phyloP scores from a whole-genome alignment of 2,888 invertebrate species.

The Elegia similella region DNA sequence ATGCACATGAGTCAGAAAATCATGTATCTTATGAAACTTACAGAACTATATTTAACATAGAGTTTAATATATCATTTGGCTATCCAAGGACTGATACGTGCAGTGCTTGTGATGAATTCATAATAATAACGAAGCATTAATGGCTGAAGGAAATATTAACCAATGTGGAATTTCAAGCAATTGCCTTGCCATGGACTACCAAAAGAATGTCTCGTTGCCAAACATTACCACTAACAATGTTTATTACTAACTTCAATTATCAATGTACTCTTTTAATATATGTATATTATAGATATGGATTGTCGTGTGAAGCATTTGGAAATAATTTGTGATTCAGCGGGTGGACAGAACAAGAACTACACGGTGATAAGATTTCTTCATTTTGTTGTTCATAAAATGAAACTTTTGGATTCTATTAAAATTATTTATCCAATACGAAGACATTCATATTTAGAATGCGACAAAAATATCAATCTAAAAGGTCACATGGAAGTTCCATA shows the following conservation, averaged over 20 bases:
- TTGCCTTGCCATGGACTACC: conserved; percentile 24
- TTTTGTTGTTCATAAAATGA: conserved; percentile 25
- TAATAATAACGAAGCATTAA: conserved; percentile 9
- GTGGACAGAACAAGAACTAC: conserved; percentile 35
- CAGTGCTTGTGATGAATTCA: conserved; percentile 26
- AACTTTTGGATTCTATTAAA: conserved; percentile 27
- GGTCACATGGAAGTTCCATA: conserved; percentile 25
- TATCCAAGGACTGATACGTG: too few species aligned
- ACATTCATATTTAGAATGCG: conserved; percentile 33
- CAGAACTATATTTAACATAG: too few species aligned
- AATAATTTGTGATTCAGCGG: conserved; percentile 14
- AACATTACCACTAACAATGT: conserved; percentile 36
- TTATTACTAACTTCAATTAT: conserved; percentile 29
- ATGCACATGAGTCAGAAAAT: conserved; percentile 18
- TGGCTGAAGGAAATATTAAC: conserved; percentile 14
- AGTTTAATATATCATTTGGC: conserved; percentile 25
- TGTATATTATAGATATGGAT: conserved; percentile 31
- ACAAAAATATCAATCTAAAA: conserved; percentile 31
- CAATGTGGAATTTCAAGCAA: conserved; percentile 24
- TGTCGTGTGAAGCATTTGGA: conserved; percentile 14
- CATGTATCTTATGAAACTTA: conserved; percentile 26
- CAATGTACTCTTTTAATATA: conserved; percentile 31
- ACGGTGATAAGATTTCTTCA: conserved; percentile 30
- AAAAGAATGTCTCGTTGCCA: conserved; percentile 31
- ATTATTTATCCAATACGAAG: conserved; percentile 30